These are phyloP conservation scores for Hecatera dysodea DNA, from an alignment of 2,888 invertebrate species.

Conservation along the genomic window DNA sequence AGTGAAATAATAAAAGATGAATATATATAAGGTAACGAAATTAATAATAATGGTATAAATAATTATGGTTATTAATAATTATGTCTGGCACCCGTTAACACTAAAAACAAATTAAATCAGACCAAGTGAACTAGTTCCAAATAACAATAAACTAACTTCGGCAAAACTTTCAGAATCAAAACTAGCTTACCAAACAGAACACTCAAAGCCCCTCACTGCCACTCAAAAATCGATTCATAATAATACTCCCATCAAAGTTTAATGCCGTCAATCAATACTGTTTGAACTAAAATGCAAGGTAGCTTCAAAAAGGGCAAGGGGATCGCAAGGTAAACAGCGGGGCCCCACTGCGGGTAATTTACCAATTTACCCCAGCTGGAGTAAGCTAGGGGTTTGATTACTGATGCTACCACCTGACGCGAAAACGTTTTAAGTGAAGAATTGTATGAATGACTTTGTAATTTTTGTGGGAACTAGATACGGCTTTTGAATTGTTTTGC, in stretches of 20 bases:
- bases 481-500: too few species aligned
- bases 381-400: conserved; percentile 59
- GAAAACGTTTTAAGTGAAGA: conserved; percentile 21
- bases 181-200: conserved; percentile 12
- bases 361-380: conserved; percentile 82
- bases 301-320: conserved; percentile 79
- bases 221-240: conserved; percentile 58
- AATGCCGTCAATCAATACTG: conserved; percentile 79
- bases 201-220: conserved; percentile 27
- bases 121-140: background rate
- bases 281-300: conserved; percentile 78
- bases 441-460: background rate
- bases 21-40: too few species aligned
- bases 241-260: conserved; percentile 69
- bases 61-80: too few species aligned
- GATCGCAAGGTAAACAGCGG: conserved; percentile 79
- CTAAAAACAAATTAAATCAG: background rate
- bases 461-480: background rate
- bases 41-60: too few species aligned
- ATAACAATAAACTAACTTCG: background rate
- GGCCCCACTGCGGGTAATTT: conserved; percentile 83
- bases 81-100: too few species aligned
- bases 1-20: too few species aligned
- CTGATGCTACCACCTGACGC: conserved; percentile 41
- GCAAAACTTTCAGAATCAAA: conserved; percentile 4